A percentile compares a stretch with the other conserved stretches of the same genome.
Evolutionary conservation across 2,113 vertebrate genomes (phyloP).

Genomic region (Pseudolaguvia tuberculata): DNA sequence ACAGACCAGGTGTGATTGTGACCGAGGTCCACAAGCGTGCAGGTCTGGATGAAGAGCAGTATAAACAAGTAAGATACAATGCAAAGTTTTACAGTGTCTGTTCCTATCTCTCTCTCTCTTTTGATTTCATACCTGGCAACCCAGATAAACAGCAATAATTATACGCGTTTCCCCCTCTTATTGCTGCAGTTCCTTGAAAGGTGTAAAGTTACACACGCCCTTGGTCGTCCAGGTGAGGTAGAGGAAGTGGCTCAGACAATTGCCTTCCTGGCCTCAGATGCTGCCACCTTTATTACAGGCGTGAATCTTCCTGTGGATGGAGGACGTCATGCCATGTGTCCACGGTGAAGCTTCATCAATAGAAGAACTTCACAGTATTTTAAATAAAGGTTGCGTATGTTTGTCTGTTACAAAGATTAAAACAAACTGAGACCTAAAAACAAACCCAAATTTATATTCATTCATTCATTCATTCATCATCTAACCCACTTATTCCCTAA

Average conservation of each 20-base stretch:
- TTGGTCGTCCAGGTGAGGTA: conserved; percentile 72
- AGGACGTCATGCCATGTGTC: conserved; percentile 77
- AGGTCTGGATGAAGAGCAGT: conserved; percentile 70
- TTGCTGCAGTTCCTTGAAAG: conserved; percentile 60
- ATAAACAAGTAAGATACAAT: conserved; percentile 62
- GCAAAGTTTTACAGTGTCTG: neutral
- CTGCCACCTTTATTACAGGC: conserved; percentile 75
- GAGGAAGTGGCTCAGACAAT: conserved; percentile 76
- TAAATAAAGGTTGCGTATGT: neutral
- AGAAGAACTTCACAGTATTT: neutral
- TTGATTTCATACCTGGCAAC: neutral
- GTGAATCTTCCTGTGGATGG: conserved; percentile 75
- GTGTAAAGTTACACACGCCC: conserved; percentile 70
- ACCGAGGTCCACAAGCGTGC: conserved; percentile 74
- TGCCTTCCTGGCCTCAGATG: conserved; percentile 76
- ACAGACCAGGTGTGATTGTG: conserved; percentile 73
- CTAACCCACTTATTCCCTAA: too few species aligned
- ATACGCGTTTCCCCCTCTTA: neutral
- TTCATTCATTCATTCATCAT: too few species aligned
- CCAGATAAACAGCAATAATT: neutral
- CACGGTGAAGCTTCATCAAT: conserved; percentile 52
- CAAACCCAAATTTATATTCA: too few species aligned
- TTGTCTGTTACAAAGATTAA: too few species aligned
- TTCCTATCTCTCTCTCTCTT: neutral
- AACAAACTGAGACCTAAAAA: too few species aligned